phyloP scores from a whole-genome alignment of 1,140 invertebrate genomes.

The Macrobrachium rosenbergii region DNA sequence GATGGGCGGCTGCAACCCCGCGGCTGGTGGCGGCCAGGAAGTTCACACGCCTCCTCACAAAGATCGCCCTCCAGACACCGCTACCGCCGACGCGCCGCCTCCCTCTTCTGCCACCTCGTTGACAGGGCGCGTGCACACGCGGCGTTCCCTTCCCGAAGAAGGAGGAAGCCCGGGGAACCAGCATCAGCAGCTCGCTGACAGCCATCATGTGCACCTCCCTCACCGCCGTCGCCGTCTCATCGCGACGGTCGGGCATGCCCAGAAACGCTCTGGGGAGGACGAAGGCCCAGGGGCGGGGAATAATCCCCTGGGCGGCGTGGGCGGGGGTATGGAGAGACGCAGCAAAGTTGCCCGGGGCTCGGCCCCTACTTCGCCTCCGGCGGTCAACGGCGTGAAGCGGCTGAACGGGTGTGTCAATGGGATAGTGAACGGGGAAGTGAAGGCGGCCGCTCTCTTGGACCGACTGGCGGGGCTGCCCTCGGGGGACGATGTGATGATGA shows the following conservation, averaged over 20 bases:
- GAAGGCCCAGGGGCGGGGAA: too few species aligned
- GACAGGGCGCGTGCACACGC: conserved; percentile 18
- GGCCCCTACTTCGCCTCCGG: background rate
- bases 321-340: conserved; percentile 19
- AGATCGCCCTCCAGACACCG: conserved; percentile 49
- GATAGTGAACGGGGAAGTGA: conserved; percentile 31
- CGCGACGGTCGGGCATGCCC: conserved; percentile 15
- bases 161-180: too few species aligned
- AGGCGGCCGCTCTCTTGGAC: conserved; percentile 35
- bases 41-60: conserved; percentile 48
- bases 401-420: conserved; percentile 63
- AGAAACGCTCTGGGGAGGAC: conserved; percentile 36
- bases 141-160: conserved; percentile 17
- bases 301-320: background rate
- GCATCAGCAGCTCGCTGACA: too few species aligned
- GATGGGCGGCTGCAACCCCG: conserved; percentile 52
- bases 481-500: conserved; percentile 24
- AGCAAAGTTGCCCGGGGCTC: conserved; percentile 30
- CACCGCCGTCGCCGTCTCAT: conserved; percentile 13
- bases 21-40: conserved; percentile 23
- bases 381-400: conserved; percentile 52
- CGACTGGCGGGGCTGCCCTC: conserved; percentile 23
- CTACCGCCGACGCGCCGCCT: background rate
- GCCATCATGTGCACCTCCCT: too few species aligned
- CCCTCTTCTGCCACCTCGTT: conserved; percentile 28